Evolutionary conservation across 2,888 invertebrate species (phyloP), one percentile per base, ranked within the genome.

Genomic region (Xiphydria camelus): DNA sequence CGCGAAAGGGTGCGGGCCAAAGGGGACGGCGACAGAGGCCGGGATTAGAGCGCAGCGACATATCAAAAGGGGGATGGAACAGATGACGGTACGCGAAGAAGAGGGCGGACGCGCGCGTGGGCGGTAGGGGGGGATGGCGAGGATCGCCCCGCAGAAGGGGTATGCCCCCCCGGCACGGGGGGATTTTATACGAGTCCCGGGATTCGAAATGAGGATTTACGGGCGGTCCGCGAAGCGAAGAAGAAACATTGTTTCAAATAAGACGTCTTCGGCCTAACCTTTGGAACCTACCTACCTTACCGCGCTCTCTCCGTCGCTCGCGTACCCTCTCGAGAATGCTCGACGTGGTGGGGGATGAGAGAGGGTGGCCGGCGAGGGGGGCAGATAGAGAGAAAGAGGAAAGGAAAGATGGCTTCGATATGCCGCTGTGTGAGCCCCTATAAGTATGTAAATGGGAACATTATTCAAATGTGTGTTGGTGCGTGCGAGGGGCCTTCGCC

Each of bases 121-220:
- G 21, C 4, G 4, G 1, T 14, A 36, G 15, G 22, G 35, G 36
- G 15, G 37, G 38, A 40, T 39, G 38, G 38, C 15, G 41, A 20
- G 17, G 19, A 34, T 41, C 34, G 18, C 19, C 45, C 25, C 33
- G 40, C 23, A 31, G 38, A 57, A 57, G 49, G 59, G 55, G 63
- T 59, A 57, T 50, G 47, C 49, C 48, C 37, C 37, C 33, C 36
- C 42, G 29, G 12, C 29, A 10, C 6, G 34, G 19, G 57, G 64
- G 59, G 57, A 66, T 70, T 71, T 71, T 72, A 73, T 73, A 73
- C 61, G 72, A 69, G 69, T 67, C 68, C 66, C 60, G 66, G 61
- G 66, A 70, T 72, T 70, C 62, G 68, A 64, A 71, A 74, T 70
- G 72, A 71, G 68, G 62, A 73, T 75, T 74, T 73, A 75, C 71